Conservation (phyloP, 2,888 invertebrate genomes). For the Cylindroiulus punctatus region DNA sequence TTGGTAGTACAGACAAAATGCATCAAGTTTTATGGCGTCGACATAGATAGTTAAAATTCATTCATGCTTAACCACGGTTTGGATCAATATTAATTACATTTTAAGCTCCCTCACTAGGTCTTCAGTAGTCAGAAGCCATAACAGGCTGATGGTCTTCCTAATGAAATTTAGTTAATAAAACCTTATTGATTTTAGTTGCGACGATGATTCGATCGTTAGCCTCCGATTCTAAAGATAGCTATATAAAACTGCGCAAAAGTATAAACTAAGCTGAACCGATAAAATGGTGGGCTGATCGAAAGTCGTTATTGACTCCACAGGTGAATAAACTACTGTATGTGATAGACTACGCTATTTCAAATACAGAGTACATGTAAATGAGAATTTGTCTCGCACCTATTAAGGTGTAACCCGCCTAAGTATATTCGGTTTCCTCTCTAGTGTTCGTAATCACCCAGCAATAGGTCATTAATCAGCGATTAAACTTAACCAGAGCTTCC, state of each 20-base stretch:
- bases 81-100: slow-evolving; percentile 18
- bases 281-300: neutral
- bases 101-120: neutral
- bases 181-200: neutral
- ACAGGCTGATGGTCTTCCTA: neutral
- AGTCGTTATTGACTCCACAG: too few relatives aligned
- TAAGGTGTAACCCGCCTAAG: too few relatives aligned
- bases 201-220: neutral
- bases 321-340: too few relatives aligned
- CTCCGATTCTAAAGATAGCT: neutral
- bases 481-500: neutral
- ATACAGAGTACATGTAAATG: too few relatives aligned
- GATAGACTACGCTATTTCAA: too few relatives aligned
- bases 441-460: too few relatives aligned
- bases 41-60: neutral
- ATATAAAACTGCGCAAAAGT: neutral
- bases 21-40: neutral
- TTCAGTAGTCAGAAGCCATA: neutral
- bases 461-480: slow-evolving; percentile 3
- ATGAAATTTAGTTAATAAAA: neutral
- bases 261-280: neutral
- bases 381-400: too few relatives aligned
- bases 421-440: too few relatives aligned
- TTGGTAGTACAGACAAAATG: neutral
- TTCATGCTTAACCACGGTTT: neutral